These are phyloP conservation scores for Anthonomus grandis DNA, from an alignment of 1,140 invertebrate species.

Conservation along the genomic window DNA sequence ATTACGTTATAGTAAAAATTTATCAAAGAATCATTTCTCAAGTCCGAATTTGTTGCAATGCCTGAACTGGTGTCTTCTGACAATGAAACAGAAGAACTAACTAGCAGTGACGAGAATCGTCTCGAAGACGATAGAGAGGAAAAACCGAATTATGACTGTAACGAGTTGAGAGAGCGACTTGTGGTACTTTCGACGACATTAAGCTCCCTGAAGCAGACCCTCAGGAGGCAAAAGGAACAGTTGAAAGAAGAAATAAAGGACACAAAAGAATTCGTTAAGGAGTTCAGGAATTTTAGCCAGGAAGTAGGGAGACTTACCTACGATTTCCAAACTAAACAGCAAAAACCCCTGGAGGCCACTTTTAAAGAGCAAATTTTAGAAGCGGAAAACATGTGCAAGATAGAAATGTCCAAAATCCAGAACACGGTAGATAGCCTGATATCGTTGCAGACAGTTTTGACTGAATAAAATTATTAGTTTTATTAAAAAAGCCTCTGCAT, in stretches of 20 bases:
- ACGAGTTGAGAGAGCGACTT: conserved; percentile 14
- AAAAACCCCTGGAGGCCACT: conserved; percentile 49
- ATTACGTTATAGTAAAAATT: too few relatives aligned
- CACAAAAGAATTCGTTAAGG: conserved; percentile 14
- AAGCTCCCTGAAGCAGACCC: conserved; percentile 14
- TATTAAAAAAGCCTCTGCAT: too few relatives aligned
- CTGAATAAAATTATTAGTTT: too few relatives aligned
- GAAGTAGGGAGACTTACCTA: conserved; percentile 2
- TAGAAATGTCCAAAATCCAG: conserved; percentile 53
- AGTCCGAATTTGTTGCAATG: too few relatives aligned
- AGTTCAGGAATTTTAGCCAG: not conserved
- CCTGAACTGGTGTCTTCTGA: too few relatives aligned
- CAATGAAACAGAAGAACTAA: too few relatives aligned
- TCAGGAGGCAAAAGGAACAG: conserved; percentile 32
- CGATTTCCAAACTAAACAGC: conserved; percentile 5
- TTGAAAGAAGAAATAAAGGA: conserved; percentile 38
- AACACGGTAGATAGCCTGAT: conserved; percentile 54
- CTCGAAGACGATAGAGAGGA: conserved; percentile 13
- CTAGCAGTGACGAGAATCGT: too few relatives aligned
- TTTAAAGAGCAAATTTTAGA: conserved; percentile 52
- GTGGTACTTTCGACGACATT: conserved; percentile 5
- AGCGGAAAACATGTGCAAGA: conserved; percentile 57
- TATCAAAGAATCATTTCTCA: too few relatives aligned
- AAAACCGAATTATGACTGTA: conserved; percentile 10
- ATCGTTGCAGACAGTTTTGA: conserved; percentile 47